These are phyloP conservation scores for Zhuqinia jingwanae DNA, from an alignment of 2,888 invertebrate genomes.

Conservation along the genomic window DNA sequence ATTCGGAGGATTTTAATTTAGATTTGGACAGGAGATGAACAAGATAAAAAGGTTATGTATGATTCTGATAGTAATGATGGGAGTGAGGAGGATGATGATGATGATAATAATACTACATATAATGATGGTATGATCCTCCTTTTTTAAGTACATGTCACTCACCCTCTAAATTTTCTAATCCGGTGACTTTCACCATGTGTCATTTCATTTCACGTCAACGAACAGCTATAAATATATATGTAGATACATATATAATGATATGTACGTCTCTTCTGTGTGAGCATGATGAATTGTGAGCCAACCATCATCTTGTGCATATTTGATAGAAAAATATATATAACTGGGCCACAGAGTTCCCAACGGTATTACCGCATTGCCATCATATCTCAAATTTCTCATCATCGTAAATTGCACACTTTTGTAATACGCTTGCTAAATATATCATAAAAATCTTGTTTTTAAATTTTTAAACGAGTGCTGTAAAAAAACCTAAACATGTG, in stretches of 20 bases:
- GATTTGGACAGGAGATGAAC: slow-evolving; percentile 31
- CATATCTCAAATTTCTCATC: background rate
- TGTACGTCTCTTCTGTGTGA: too few species aligned
- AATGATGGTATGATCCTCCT: slow-evolving; percentile 18
- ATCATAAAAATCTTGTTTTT: slow-evolving; percentile 15
- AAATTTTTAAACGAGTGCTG: background rate
- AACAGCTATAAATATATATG: background rate
- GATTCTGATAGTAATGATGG: background rate
- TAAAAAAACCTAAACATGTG: background rate
- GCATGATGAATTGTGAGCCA: too few species aligned
- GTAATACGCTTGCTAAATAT: too few species aligned
- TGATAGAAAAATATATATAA: too few species aligned
- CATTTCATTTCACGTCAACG: slow-evolving; percentile 34
- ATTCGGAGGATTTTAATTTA: slow-evolving; percentile 17
- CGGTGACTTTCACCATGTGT: slow-evolving; percentile 42
- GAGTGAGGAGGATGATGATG: background rate
- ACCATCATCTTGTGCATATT: too few species aligned
- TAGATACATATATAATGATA: too few species aligned
- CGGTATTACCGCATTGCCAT: too few species aligned
- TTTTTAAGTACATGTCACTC: slow-evolving; percentile 33
- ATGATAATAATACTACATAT: too few species aligned
- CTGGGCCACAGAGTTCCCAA: background rate
- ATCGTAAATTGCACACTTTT: background rate
- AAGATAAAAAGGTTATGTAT: slow-evolving; percentile 45
- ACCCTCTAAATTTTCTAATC: slow-evolving; percentile 29